These are phyloP conservation scores for Heliconius ismenius DNA, from an alignment of 2,888 invertebrate genomes.

Conservation along the genomic window DNA sequence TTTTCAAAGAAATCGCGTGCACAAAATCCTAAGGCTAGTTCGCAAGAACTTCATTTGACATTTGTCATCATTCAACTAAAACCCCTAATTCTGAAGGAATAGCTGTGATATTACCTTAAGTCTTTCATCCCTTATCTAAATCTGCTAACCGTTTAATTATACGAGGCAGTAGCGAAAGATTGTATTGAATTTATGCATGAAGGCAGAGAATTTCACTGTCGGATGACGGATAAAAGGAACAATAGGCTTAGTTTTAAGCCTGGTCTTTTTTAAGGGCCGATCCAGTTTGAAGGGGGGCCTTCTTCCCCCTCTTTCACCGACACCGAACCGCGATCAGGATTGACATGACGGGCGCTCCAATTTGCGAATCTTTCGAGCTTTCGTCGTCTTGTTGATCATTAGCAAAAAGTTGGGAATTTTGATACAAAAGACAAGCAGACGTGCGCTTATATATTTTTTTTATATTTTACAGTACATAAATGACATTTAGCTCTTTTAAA, in stretches of 20 bases:
- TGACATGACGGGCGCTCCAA: constrained; percentile 59
- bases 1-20: constrained; percentile 65
- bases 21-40: constrained; percentile 58
- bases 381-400: constrained; percentile 44
- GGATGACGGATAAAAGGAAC: constrained; percentile 70
- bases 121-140: constrained; percentile 59
- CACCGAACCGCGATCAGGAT: constrained; percentile 47
- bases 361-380: constrained; percentile 63
- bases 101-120: constrained; percentile 50
- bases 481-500: not conserved
- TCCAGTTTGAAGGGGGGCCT: constrained; percentile 67
- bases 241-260: constrained; percentile 79
- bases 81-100: constrained; percentile 50
- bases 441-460: no score
- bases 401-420: constrained; percentile 2
- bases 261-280: constrained; percentile 62
- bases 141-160: constrained; percentile 73
- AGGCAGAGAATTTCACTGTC: constrained; percentile 65
- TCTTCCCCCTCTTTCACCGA: constrained; percentile 41
- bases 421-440: no score
- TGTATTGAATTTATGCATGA: constrained; percentile 80
- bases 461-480: no score
- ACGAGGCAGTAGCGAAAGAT: constrained; percentile 64
- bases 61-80: constrained; percentile 37
- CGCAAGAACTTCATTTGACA: constrained; percentile 56